phyloP scores from a whole-genome alignment of 2,113 vertebrate genomes.

The Poecile atricapillus region DNA sequence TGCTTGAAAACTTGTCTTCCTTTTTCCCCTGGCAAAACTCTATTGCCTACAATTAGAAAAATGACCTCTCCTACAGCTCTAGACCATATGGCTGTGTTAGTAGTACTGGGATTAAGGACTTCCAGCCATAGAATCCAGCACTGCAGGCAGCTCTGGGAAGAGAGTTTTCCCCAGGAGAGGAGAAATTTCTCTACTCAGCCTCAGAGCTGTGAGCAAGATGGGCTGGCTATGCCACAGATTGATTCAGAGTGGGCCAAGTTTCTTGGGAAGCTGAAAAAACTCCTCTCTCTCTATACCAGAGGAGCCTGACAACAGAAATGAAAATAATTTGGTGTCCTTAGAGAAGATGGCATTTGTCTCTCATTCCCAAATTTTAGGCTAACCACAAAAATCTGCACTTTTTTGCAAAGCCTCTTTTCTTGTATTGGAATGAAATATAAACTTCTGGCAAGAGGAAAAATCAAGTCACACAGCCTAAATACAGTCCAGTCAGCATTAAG shows the following conservation, averaged over 20 bases:
- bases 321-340: not conserved
- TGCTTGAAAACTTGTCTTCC: not conserved
- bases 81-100: not conserved
- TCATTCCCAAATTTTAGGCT: not conserved
- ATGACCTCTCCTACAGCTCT: not conserved
- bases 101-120: not conserved
- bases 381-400: not conserved
- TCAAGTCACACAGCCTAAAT: not conserved
- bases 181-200: not conserved
- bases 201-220: not conserved
- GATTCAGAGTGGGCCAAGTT: not conserved
- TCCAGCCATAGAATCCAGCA: not conserved
- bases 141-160: not conserved
- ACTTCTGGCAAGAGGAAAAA: not conserved
- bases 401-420: not conserved
- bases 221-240: not conserved
- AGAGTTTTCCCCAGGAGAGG: fast-evolving
- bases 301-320: not conserved
- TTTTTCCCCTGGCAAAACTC: not conserved
- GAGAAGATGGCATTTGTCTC: not conserved
- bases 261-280: not conserved
- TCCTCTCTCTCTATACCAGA: not conserved
- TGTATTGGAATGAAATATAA: not conserved
- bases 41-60: not conserved
- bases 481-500: not conserved